A percentile compares a stretch with the other conserved stretches of the same genome.
Conservation (phyloP, 2,113 vertebrate genomes). For the Paralichthys olivaceus region DNA sequence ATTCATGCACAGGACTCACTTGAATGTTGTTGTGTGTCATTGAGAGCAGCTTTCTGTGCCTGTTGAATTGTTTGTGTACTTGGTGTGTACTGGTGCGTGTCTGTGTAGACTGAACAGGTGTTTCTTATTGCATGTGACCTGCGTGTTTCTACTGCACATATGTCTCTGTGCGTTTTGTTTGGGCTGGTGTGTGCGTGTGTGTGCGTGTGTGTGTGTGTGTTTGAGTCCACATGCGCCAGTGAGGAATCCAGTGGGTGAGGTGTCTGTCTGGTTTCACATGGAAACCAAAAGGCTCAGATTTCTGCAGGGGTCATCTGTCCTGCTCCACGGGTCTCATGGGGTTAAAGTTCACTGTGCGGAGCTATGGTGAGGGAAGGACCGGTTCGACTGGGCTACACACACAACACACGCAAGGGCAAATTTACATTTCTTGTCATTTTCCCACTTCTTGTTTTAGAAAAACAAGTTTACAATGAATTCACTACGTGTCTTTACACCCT, state of each 20-base stretch:
- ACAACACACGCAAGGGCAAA: background rate
- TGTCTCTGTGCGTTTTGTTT: background rate
- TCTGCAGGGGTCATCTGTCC: conserved; percentile 47
- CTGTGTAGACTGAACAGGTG: conserved; percentile 28
- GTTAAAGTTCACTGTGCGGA: conserved; percentile 61
- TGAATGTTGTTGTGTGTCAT: conserved; percentile 24
- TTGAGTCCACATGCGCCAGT: background rate
- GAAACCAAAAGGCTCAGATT: conserved; percentile 61
- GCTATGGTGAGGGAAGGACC: conserved; percentile 21
- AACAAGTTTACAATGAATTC: too few relatives aligned
- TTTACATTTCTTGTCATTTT: background rate
- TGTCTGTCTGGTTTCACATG: conserved; percentile 60
- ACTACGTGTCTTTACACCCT: background rate
- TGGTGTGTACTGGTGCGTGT: background rate
- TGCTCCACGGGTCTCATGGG: conserved; percentile 35
- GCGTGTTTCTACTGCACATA: background rate
- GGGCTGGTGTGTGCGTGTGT: background rate
- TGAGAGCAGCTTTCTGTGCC: conserved; percentile 10
- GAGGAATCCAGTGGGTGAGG: conserved; percentile 34
- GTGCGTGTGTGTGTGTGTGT: conserved; percentile 1
- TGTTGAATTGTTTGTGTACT: conserved; percentile 34
- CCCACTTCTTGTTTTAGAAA: background rate
- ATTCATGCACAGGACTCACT: conserved; percentile 22
- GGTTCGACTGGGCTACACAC: background rate
- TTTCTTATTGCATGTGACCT: conserved; percentile 28